Base-by-base conservation (phyloP, 1,140 invertebrate species). In the Phymastichus coffea region DNA sequence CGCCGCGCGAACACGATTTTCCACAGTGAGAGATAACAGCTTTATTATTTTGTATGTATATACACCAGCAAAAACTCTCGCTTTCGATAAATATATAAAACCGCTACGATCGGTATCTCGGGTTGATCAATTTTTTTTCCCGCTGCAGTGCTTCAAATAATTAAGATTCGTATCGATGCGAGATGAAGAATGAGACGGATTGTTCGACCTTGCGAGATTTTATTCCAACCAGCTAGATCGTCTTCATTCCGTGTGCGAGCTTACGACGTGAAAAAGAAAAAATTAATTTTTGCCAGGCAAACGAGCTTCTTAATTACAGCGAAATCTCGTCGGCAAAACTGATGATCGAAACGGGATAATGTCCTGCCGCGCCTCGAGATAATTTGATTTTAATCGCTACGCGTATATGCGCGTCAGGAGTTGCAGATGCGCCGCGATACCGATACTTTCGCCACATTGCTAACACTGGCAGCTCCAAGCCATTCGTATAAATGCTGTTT, bases 291-390 rank as follows among this genome's bases (percentile, higher is more conserved):
- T 47, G 14, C 37, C n/a, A n/a, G n/a, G n/a, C 7, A 49, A 44
- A 51, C 47, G 47, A 49, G 56, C 56, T 35, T 15, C 38, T 58
- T 51, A 41, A 58, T 58, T 58, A 43, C 19, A 33, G 25, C 46
- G 23, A 53, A 53, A 53, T 23, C 37, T 28, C 2, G 19, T n/a
- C 2, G 23, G 37, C 2, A 12, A 8, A 14, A 25, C 28, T 22
- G 20, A 35, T 19, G 12, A 14, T 22, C 28, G 40, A 10, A n/a
- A 2, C 3, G 1, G 1, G 26, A 47, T 33, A 47, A 48, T 33
- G 1, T 6, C 4, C 1, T 1, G 15, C 14, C 12, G 3, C 25
- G 12, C 7, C 41, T 4, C 12, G 53, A 41, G 53, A 44, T 47
- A 56, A 56, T 38, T 47, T 20, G 22, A 56, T 56, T 56, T 47